Evolutionary conservation across 1,140 invertebrate species (phyloP), one percentile per base, ranked within the genome.

Genomic region (Drosophila orosa): DNA sequence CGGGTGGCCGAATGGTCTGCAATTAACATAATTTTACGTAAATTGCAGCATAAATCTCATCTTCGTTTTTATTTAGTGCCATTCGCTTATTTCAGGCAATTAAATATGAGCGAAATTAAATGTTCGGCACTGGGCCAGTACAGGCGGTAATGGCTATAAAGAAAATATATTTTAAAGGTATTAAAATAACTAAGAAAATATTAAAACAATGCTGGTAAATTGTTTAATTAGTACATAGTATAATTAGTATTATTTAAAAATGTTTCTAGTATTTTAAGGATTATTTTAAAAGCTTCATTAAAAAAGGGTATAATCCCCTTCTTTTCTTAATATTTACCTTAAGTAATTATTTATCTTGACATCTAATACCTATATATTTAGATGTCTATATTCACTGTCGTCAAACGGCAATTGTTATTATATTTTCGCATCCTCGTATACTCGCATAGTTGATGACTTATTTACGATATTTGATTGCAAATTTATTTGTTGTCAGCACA

Each of bases 11-110:
- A 33, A 31, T 29, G 9, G 45, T 9, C 54, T n/a, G 81, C 80
- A 84, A 89, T 89, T 89, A 89, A 84, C 84, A 89, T 89, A 89
- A 89, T 89, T 89, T 89, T 76, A 56, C 57, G 48, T 74, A 80
- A 87, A 87, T 89, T 87, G 84, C 80, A 62, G 84, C 80, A 83
- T 89, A 87, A 87, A 89, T 87, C 80, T 89, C 72, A 78, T 87
- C 67, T 68, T 63, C 61, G 75, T 77, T 89, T 89, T 79, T 89
- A 76, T 86, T 82, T 82, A 78, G 84, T 87, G 79, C 72, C 72
- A 74, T 80, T 76, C 83, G 83, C 55, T 66, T 62, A 78, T 68
- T 83, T 78, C 59, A 54, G 54, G 74, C 76, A 83, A 87, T 83
- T 89, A 87, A 87, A 85, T 86, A 31, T 75, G 65, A 57, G 60